Evolutionary conservation across 2,797 vertebrate species (phyloP).

Genomic region (Poecile montanus): DNA sequence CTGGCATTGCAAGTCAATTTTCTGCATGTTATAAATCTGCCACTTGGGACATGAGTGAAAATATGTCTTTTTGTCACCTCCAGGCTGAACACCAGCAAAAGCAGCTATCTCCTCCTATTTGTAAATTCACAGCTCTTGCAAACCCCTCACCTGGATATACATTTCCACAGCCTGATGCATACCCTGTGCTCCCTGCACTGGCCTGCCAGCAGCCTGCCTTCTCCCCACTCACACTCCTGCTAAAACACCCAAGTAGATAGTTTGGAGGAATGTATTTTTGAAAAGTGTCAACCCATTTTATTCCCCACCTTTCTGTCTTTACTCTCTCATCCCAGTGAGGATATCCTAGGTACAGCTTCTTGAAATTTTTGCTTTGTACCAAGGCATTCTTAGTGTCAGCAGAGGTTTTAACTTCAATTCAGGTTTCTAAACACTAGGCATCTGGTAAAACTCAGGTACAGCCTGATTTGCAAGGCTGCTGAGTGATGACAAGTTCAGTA

Average conservation of each 20-base stretch:
- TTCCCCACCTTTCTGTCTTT: not conserved
- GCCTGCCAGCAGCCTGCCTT: not conserved
- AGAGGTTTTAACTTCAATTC: not conserved
- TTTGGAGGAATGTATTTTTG: not conserved
- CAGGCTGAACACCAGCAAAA: not conserved
- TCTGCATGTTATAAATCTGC: not conserved
- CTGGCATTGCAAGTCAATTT: not conserved
- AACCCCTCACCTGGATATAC: not conserved
- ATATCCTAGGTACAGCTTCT: not conserved
- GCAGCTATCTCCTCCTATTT: not conserved
- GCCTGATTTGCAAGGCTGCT: not conserved
- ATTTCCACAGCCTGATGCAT: conserved; percentile 2
- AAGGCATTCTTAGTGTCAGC: not conserved
- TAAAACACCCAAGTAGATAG: not conserved
- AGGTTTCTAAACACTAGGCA: not conserved
- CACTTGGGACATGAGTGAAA: not conserved
- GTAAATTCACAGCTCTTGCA: conserved; percentile 8
- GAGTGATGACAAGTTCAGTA: not conserved
- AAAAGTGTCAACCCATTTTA: not conserved
- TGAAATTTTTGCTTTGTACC: not conserved
- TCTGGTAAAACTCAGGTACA: not conserved
- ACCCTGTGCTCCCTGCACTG: fast-evolving
- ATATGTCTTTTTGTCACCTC: conserved; percentile 15
- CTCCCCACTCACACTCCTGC: not conserved
- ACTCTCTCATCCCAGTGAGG: not conserved